Evolutionary conservation across 2,797 vertebrate species (phyloP).

Genomic region (Phoxinus dragarum): DNA sequence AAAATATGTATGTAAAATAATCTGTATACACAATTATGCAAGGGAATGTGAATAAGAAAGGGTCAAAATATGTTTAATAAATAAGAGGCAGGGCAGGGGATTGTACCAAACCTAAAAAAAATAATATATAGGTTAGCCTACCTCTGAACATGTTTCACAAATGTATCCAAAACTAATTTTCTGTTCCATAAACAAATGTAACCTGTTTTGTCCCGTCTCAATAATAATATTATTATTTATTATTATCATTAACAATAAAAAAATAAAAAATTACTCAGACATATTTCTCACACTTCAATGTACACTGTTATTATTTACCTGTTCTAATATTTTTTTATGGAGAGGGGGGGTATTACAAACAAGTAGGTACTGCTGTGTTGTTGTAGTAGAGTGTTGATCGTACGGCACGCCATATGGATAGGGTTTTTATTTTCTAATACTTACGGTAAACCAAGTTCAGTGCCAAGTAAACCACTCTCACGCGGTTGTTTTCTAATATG

Average conservation of each 20-base stretch:
- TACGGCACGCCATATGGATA: rapidly evolving
- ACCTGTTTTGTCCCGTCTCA: background rate
- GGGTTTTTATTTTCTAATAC: background rate
- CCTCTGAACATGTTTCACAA: background rate
- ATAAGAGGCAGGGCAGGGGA: background rate
- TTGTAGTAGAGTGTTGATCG: background rate
- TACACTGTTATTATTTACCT: too few relatives aligned
- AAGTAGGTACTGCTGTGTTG: background rate
- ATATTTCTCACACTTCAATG: too few relatives aligned
- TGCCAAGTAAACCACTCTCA: background rate
- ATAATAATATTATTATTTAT: background rate
- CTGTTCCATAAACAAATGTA: background rate
- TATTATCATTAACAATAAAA: too few relatives aligned
- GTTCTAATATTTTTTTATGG: too few relatives aligned
- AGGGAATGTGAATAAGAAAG: background rate
- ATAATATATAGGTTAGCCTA: background rate
- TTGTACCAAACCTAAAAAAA: background rate
- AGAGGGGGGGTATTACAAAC: too few relatives aligned
- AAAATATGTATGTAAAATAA: background rate
- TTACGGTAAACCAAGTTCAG: slow-evolving; percentile 7
- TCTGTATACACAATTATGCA: background rate
- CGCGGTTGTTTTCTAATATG: background rate
- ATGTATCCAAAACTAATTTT: background rate
- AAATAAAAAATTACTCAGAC: too few relatives aligned
- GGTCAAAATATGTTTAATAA: background rate